Base-by-base conservation (phyloP, 2,113 vertebrate genomes). In the Dicrurus megarhynchus region DNA sequence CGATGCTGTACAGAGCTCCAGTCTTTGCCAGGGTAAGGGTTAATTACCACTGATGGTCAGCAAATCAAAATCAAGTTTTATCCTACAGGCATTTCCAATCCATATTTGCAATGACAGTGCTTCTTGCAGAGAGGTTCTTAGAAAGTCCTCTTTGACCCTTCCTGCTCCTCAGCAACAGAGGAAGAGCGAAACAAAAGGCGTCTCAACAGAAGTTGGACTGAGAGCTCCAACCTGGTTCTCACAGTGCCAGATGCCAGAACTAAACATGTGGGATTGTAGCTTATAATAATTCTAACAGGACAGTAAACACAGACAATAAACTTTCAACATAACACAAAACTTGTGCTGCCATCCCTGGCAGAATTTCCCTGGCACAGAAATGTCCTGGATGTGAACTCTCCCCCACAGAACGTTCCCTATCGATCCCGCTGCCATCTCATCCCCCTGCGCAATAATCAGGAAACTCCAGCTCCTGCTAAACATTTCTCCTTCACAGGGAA, bases 11-110 rank as follows among this genome's bases (percentile, higher is more conserved):
- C 69, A 3, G 2, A 55, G 69, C 81, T 85, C 78, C 74, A n/a
- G 22, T 4, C 65, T 44, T 14, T 39, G 53, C 10, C 77, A 42
- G 82, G 84, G 49, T 23, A 79, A 76, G 88, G 75, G 71, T 90
- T 89, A 80, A 95, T 80, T 52, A 64, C 57, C 44, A 41, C 93
- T 49, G 73, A 61, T 55, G 64, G 71, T 13, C 91, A 91, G 80
- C 89, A 96, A 86, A 84, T 49, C 52, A 42, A 87, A 88, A 35
- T 11, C 20, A 57, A 70, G 11, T 46, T 60, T 26, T 18, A 33
- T 79, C 75, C 86, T 68, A 11, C 42, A 56, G 89, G 53, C 71
- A 20, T 44, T 52, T 61, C 11, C 57, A 73, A 22, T 14, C 11
- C n/a, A 1, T 55, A 35, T 73, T 20, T 80, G 65, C 74, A 46